Conservation (phyloP, 37 sponge, comb jelly and placozoan genomes). For the Sycon ciliatum region DNA sequence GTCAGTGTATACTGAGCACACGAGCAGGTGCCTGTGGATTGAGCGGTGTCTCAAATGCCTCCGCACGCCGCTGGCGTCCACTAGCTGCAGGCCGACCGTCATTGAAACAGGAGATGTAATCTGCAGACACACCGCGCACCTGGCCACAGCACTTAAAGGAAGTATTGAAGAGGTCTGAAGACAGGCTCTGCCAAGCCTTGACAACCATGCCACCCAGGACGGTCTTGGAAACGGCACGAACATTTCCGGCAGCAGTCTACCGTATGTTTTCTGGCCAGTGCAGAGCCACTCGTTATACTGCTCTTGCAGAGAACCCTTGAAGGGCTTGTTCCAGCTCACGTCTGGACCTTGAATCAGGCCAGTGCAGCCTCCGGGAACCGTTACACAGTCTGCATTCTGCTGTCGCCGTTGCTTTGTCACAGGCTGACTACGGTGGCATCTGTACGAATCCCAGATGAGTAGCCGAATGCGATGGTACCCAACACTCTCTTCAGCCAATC, state of each 20-base stretch:
- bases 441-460: constrained; percentile 52
- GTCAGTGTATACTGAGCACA: too few relatives aligned
- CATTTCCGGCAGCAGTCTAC: constrained; percentile 48
- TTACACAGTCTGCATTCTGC: constrained; percentile 15
- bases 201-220: constrained; percentile 33
- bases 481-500: constrained; percentile 35
- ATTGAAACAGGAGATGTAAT: constrained; percentile 28
- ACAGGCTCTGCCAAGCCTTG: constrained; percentile 30
- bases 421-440: constrained; percentile 30
- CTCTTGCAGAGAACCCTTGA: constrained; percentile 29
- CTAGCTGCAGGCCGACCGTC: constrained; percentile 37
- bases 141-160: constrained; percentile 38
- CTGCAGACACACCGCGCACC: constrained; percentile 13
- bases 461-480: constrained; percentile 39
- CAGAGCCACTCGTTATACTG: constrained; percentile 41
- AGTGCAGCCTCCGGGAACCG: constrained; percentile 48
- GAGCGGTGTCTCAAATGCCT: too few relatives aligned
- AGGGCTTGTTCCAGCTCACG: constrained; percentile 43
- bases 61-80: too few relatives aligned
- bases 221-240: constrained; percentile 37
- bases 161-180: constrained; percentile 31
- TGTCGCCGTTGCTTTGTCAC: neutral
- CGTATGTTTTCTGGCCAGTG: constrained; percentile 32
- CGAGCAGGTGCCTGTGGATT: too few relatives aligned
- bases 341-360: constrained; percentile 41